Percentiles rank a stretch among this genome's conserved stretches.
These are phyloP conservation scores for Cylas formicarius DNA, from an alignment of 1,140 invertebrate genomes.

Conservation along the genomic window DNA sequence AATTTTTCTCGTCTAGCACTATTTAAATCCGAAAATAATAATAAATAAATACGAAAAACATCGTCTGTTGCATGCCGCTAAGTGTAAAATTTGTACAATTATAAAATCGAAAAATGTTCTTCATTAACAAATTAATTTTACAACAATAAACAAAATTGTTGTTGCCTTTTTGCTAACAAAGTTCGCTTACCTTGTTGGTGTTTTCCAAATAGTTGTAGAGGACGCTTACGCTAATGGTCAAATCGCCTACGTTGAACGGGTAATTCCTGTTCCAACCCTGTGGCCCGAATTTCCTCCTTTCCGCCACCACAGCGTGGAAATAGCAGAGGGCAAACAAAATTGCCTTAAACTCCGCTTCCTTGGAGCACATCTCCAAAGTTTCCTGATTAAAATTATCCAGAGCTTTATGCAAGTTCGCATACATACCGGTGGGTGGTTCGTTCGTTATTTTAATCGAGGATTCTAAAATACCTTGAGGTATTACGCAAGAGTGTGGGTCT, in stretches of 20 bases:
- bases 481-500: slow-evolving; percentile 39
- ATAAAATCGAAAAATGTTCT: too few species aligned
- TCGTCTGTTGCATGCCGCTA: too few species aligned
- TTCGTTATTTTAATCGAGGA: slow-evolving; percentile 95
- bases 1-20: too few species aligned
- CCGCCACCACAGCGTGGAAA: slow-evolving; percentile 91
- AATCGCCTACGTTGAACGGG: slow-evolving; percentile 75
- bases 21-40: too few species aligned
- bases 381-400: slow-evolving; percentile 91
- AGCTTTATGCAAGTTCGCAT: slow-evolving; percentile 88
- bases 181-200: slow-evolving; percentile 53
- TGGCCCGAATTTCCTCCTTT: slow-evolving; percentile 87
- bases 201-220: slow-evolving; percentile 89
- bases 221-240: slow-evolving; percentile 88
- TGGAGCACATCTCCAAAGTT: slow-evolving; percentile 85
- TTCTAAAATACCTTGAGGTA: slow-evolving; percentile 79
- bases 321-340: slow-evolving; percentile 91
- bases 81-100: too few species aligned
- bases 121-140: too few species aligned
- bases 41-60: too few species aligned
- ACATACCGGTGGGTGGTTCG: slow-evolving; percentile 91
- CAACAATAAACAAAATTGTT: too few species aligned
- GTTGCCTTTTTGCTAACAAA: neutral
- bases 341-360: slow-evolving; percentile 90
- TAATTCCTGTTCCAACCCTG: slow-evolving; percentile 89